Evolutionary conservation across 1,140 invertebrate species (phyloP), one percentile per base, ranked within the genome.

Genomic region (Brachionus asplanchnoidis): DNA sequence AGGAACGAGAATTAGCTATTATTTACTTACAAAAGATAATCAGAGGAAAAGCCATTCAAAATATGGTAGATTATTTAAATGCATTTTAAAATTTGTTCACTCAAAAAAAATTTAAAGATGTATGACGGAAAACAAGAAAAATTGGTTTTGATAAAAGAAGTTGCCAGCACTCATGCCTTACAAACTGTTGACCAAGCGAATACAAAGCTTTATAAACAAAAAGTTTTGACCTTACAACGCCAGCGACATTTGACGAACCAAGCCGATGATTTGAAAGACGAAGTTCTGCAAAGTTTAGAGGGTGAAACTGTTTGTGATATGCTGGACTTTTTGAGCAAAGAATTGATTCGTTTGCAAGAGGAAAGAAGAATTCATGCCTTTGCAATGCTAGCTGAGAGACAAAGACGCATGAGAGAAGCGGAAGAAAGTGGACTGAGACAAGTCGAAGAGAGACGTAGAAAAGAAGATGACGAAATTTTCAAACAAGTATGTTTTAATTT

Each of bases 391-490:
- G 92, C 91, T 86, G 93, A 94, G 86, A 88, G 93, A 73, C 92
- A 93, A 85, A 91, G 93, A 85, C 87, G 91, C 28, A 91, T 92
- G 87, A 89, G 92, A n/a, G 93, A 94, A 89, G 93, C 93, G 0
- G 92, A 92, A 50, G 93, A 94, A 88, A 93, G 92, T 56, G 93
- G 93, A 1, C 89, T 91, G 82, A 88, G 93, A 44, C 93, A 94
- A 88, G 89, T 91, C 53, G 93, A 94, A 87, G 91, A 93, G 84
- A 90, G 92, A 85, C 88, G 92, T 26, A 88, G 93, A 53, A 88
- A 91, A 80, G 93, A 94, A 88, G 92, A 94, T 73, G 93, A 94
- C 86, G 93, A 94, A 89, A 93, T 94, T 87, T 94, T 94, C 87
- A 93, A 92, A 87, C 92, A 94, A 90, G 92, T 91, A 50, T 65